Evolutionary conservation across 2,888 invertebrate species (phyloP).

Genomic region (Parapristionchus giblindavisi): DNA sequence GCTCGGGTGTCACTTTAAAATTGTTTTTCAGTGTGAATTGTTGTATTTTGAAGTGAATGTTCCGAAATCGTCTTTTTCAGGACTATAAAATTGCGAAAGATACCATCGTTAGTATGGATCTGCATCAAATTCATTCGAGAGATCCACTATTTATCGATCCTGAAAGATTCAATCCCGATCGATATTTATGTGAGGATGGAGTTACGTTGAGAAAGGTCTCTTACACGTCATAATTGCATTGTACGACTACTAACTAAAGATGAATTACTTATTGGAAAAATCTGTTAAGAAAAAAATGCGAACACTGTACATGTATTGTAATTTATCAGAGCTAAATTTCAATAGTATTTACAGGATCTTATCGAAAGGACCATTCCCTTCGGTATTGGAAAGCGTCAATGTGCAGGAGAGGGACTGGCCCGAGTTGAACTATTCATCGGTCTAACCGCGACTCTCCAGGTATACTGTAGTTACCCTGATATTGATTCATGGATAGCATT

Average conservation of each 20-base stretch:
- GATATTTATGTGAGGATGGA: slow-evolving; percentile 49
- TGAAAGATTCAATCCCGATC: slow-evolving; percentile 49
- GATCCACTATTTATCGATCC: slow-evolving; percentile 43
- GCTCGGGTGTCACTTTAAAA: too few relatives aligned
- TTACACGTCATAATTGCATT: too few relatives aligned
- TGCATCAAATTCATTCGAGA: slow-evolving; percentile 9
- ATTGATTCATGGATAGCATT: not conserved
- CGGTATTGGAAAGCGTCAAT: slow-evolving; percentile 49
- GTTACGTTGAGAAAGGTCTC: slow-evolving; percentile 47
- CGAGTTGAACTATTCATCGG: slow-evolving; percentile 50
- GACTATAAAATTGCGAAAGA: not conserved
- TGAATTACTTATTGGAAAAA: too few relatives aligned
- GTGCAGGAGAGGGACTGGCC: slow-evolving; percentile 55
- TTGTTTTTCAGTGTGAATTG: too few relatives aligned
- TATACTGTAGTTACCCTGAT: too few relatives aligned
- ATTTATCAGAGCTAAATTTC: too few relatives aligned
- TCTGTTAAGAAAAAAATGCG: too few relatives aligned
- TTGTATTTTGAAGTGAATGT: too few relatives aligned
- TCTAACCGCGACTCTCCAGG: slow-evolving; percentile 36
- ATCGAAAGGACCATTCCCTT: slow-evolving; percentile 50
- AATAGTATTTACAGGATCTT: slow-evolving; percentile 38
- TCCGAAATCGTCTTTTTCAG: too few relatives aligned
- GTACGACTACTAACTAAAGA: too few relatives aligned
- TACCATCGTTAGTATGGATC: slow-evolving; percentile 4
- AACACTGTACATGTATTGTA: too few relatives aligned